These are phyloP conservation scores for Lasioglossum pauxillum DNA, from an alignment of 2,888 invertebrate genomes.

Conservation along the genomic window DNA sequence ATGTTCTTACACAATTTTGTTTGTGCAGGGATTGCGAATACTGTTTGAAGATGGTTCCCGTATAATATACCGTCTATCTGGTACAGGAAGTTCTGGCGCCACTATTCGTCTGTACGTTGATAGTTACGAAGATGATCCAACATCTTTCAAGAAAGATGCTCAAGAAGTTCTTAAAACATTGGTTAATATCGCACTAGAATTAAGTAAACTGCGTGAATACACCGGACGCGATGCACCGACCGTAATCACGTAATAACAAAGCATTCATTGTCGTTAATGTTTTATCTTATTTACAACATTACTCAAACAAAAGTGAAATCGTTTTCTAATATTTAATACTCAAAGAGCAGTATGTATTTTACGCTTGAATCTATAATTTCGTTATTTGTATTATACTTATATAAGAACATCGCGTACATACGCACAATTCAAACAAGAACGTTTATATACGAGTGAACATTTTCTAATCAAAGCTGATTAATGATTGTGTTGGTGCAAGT, in stretches of 20 bases:
- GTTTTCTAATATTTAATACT: conserved; percentile 11
- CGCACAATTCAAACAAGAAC: neutral
- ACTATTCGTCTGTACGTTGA: conserved; percentile 98
- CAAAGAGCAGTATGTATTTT: neutral
- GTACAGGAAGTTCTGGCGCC: conserved; percentile 99
- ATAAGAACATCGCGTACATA: neutral
- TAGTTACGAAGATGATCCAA: conserved; percentile 91
- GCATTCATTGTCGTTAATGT: conserved; percentile 18
- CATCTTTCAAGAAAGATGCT: conserved; percentile 78
- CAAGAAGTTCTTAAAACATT: conserved; percentile 93
- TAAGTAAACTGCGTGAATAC: conserved; percentile 92
- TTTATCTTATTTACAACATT: conserved; percentile 22
- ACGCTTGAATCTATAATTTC: conserved; percentile 21
- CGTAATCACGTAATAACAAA: conserved; percentile 91
- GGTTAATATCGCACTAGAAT: conserved; percentile 93
- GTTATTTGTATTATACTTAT: conserved; percentile 1
- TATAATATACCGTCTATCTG: conserved; percentile 96
- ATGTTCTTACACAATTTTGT: conserved; percentile 48
- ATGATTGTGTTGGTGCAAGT: conserved; percentile 6
- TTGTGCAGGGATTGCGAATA: conserved; percentile 93
- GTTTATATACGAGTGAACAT: conserved; percentile 2
- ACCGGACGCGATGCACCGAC: conserved; percentile 97
- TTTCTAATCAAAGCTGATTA: conserved; percentile 13
- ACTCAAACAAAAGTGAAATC: conserved; percentile 9
- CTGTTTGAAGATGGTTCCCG: conserved; percentile 98